Percentiles rank a stretch among this genome's conserved stretches.
Conservation (phyloP, 2,113 vertebrate species). For the Proterorhinus semilunaris region DNA sequence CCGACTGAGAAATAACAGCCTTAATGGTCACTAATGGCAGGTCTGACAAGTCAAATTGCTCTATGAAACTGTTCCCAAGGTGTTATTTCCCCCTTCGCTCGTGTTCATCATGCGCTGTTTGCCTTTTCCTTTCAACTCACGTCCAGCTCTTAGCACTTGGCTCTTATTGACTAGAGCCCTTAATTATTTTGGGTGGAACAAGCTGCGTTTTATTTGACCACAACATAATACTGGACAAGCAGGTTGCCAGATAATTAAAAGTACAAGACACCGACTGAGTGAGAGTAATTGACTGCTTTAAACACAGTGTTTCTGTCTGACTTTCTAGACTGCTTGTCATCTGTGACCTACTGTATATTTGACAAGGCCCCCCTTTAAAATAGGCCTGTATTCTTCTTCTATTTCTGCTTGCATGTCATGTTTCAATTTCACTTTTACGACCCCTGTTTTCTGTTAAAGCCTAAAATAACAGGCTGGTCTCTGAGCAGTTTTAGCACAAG, state of each 20-base stretch:
- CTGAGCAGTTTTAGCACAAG: conserved; percentile 33
- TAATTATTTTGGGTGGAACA: conserved; percentile 64
- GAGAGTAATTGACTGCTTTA: conserved; percentile 16
- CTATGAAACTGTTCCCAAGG: conserved; percentile 48
- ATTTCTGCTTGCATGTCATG: conserved; percentile 26
- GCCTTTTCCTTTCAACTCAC: conserved; percentile 43
- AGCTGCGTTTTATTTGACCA: conserved; percentile 62
- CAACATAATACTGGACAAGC: conserved; percentile 46
- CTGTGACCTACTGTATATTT: conserved; percentile 5
- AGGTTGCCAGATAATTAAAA: conserved; percentile 61
- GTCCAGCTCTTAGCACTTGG: conserved; percentile 55
- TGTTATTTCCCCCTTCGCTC: conserved; percentile 43
- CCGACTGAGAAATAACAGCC: conserved; percentile 43
- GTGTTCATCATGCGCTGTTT: conserved; percentile 44
- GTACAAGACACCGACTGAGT: conserved; percentile 26
- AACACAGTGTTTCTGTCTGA: conserved; percentile 2
- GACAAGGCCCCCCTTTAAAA: conserved; percentile 11
- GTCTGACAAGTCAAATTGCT: conserved; percentile 55
- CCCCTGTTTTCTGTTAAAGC: conserved; percentile 28
- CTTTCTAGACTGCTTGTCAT: neutral
- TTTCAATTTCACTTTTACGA: conserved; percentile 39
- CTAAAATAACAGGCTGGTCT: conserved; percentile 59
- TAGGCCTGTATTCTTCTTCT: conserved; percentile 3
- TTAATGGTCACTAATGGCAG: conserved; percentile 55
- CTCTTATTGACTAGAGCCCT: conserved; percentile 52